Evolutionary conservation across 2,113 vertebrate species (phyloP).

Genomic region (Microtus montanus): DNA sequence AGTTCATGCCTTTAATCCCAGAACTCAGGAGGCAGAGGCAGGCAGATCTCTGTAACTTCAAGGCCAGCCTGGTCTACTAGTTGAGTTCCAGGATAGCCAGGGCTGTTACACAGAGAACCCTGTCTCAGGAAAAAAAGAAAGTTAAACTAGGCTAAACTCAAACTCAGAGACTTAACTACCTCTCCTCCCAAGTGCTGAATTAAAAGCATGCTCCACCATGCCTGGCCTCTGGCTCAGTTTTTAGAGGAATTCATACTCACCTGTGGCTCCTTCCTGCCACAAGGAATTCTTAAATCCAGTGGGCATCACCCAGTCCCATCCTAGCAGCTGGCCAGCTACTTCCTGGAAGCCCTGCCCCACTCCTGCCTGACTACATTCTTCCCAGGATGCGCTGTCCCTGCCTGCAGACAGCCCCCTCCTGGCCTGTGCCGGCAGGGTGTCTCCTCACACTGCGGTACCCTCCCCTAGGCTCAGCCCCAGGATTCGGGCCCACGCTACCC

Average conservation of each 20-base stretch:
- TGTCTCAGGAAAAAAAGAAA: neutral
- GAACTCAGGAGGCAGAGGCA: too few species aligned
- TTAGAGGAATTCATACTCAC: neutral
- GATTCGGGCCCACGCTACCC: too few species aligned
- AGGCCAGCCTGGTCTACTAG: neutral
- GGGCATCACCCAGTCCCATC: too few species aligned
- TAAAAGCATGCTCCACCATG: neutral
- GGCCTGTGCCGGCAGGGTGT: too few species aligned
- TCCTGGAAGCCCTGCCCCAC: accelerated
- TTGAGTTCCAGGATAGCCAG: neutral
- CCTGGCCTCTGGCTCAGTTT: neutral
- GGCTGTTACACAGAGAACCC: neutral
- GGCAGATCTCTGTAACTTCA: too few species aligned
- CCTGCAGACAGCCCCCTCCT: neutral
- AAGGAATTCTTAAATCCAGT: neutral
- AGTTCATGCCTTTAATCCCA: neutral
- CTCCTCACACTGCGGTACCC: neutral
- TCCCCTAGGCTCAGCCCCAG: neutral
- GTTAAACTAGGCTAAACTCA: neutral
- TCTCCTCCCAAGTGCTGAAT: neutral
- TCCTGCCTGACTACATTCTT: too few species aligned
- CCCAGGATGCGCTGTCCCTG: neutral
- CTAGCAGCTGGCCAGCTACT: neutral
- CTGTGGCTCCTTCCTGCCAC: neutral
- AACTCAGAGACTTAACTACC: neutral